Percentiles rank a stretch among this genome's conserved stretches.
Evolutionary conservation across 2,888 invertebrate species (phyloP).

Genomic region (Diaphora mendica): DNA sequence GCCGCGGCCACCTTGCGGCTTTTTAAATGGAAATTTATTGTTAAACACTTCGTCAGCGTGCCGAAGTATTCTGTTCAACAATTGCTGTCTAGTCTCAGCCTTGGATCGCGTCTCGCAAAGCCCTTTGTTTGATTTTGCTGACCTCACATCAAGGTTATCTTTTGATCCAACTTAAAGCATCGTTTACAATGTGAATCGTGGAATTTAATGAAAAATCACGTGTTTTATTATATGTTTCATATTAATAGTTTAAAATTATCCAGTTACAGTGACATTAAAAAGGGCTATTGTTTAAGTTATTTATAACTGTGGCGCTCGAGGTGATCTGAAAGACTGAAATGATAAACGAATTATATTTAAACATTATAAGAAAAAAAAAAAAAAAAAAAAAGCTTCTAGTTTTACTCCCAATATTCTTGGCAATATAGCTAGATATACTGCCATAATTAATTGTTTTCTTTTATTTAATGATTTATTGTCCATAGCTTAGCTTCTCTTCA

Average conservation of each 20-base stretch:
- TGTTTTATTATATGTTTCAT: background rate
- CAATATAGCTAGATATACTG: no score
- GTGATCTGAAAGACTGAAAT: background rate
- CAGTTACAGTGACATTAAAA: background rate
- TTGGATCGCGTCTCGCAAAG: constrained; percentile 48
- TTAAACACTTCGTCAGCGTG: constrained; percentile 85
- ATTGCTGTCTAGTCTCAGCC: constrained; percentile 71
- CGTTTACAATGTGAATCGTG: background rate
- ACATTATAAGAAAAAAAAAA: no score
- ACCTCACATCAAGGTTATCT: constrained; percentile 41
- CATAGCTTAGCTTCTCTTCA: no score
- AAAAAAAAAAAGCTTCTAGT: no score
- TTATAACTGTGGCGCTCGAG: no score
- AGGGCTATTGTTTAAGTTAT: background rate
- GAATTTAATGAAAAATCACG: background rate
- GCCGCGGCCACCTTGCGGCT: constrained; percentile 73
- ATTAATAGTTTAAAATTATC: background rate
- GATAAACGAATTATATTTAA: no score
- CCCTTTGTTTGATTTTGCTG: constrained; percentile 55
- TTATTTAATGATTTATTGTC: no score
- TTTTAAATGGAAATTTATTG: constrained; percentile 87
- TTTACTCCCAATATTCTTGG: no score
- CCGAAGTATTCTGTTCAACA: constrained; percentile 69
- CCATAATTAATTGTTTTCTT: no score
- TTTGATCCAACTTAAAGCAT: constrained; percentile 24